A percentile compares a stretch with the other conserved stretches of the same genome.
Evolutionary conservation across 2,113 vertebrate genomes (phyloP).

Genomic region (Thunnus maccoyii): DNA sequence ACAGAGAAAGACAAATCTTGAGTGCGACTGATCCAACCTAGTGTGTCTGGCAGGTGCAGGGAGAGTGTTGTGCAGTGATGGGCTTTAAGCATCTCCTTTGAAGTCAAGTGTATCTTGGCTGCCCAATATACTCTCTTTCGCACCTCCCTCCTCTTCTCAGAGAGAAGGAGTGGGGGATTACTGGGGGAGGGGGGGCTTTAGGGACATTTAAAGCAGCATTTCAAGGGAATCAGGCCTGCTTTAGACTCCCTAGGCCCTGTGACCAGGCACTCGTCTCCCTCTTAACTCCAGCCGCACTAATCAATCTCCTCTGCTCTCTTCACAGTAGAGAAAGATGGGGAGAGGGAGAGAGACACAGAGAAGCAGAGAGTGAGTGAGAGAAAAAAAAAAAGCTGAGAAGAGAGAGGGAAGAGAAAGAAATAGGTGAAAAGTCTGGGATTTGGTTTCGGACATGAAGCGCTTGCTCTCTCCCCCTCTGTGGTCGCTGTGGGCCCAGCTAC

Average conservation of each 20-base stretch:
- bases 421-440: conserved; percentile 70
- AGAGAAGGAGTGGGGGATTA: conserved; percentile 66
- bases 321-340: conserved; percentile 51
- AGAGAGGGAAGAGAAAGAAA: conserved; percentile 38
- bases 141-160: conserved; percentile 51
- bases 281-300: conserved; percentile 77
- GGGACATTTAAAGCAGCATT: conserved; percentile 75
- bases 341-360: conserved; percentile 37
- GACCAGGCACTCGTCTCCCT: conserved; percentile 68
- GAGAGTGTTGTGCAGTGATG: conserved; percentile 54
- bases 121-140: conserved; percentile 49
- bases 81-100: conserved; percentile 75
- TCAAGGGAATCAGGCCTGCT: conserved; percentile 76
- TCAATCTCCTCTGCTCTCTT: conserved; percentile 80
- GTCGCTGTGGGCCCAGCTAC: conserved; percentile 45
- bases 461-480: conserved; percentile 41
- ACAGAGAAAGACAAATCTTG: conserved; percentile 51
- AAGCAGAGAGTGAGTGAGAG: conserved; percentile 2
- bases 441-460: conserved; percentile 60
- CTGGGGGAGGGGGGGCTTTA: conserved; percentile 47
- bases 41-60: conserved; percentile 60
- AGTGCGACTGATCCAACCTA: conserved; percentile 49
- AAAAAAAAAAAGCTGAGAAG: conserved; percentile 26
- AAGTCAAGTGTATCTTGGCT: conserved; percentile 71
- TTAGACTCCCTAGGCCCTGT: conserved; percentile 66